phyloP scores from a whole-genome alignment of 2,113 vertebrate species.

The Gymnorhina tibicen region DNA sequence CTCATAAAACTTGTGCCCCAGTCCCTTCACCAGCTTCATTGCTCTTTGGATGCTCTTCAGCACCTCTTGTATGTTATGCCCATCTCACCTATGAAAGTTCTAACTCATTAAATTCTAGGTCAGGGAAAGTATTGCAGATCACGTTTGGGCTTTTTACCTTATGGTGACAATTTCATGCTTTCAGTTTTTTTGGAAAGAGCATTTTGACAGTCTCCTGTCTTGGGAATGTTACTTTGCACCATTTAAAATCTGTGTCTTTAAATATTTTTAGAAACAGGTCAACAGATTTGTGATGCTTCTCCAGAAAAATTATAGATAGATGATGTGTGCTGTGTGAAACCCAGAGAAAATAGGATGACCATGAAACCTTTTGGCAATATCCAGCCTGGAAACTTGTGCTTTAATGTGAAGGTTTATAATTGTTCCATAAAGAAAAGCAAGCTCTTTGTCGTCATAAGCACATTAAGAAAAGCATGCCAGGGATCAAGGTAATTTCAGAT shows the following conservation, averaged over 20 bases:
- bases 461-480: not conserved
- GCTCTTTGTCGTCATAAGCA: not conserved
- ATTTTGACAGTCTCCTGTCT: not conserved
- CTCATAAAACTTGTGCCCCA: not conserved
- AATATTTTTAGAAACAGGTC: not conserved
- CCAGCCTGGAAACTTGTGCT: not conserved
- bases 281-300: not conserved
- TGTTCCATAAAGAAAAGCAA: not conserved
- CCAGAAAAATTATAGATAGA: not conserved
- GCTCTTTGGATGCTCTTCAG: not conserved
- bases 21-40: accelerated
- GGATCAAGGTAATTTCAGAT: constrained; percentile 8
- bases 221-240: not conserved
- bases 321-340: not conserved
- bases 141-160: not conserved
- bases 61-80: not conserved
- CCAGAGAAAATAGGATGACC: not conserved
- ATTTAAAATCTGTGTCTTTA: not conserved
- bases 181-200: not conserved
- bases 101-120: not conserved
- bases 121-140: not conserved
- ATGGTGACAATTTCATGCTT: not conserved
- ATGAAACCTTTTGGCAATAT: not conserved
- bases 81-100: not conserved
- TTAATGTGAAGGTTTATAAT: not conserved